These are phyloP conservation scores for Siniperca undulata DNA, from an alignment of 2,797 vertebrate genomes.

Conservation along the genomic window DNA sequence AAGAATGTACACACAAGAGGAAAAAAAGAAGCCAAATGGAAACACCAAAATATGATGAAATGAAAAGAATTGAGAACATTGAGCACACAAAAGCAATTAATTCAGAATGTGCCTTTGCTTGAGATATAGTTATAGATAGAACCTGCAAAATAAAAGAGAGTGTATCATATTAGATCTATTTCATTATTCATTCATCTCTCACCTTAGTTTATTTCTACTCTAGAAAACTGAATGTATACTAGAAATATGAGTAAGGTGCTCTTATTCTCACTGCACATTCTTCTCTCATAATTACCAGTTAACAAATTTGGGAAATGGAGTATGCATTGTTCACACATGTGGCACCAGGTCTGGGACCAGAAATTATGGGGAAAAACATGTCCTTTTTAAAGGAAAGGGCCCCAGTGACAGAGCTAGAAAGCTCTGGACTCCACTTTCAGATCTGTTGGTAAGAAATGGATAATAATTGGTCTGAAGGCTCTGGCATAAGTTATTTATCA, in stretches of 20 bases:
- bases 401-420: neutral
- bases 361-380: conserved; percentile 32
- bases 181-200: neutral
- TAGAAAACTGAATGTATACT: neutral
- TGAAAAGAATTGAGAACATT: neutral
- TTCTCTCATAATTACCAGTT: neutral
- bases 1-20: neutral
- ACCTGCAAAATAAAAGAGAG: neutral
- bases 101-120: neutral
- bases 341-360: neutral
- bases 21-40: neutral
- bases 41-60: neutral
- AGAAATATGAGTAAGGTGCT: neutral
- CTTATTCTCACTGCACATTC: neutral
- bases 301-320: neutral
- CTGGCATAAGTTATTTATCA: conserved; percentile 54
- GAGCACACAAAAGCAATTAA: neutral
- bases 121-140: neutral
- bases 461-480: conserved; percentile 43
- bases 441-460: conserved; percentile 19
- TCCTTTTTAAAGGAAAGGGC: conserved; percentile 27
- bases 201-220: neutral
- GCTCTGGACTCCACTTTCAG: conserved; percentile 2
- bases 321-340: neutral
- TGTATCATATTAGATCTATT: neutral